phyloP scores from a whole-genome alignment of 2,888 invertebrate genomes.

The Hydrotaea diabolus region DNA sequence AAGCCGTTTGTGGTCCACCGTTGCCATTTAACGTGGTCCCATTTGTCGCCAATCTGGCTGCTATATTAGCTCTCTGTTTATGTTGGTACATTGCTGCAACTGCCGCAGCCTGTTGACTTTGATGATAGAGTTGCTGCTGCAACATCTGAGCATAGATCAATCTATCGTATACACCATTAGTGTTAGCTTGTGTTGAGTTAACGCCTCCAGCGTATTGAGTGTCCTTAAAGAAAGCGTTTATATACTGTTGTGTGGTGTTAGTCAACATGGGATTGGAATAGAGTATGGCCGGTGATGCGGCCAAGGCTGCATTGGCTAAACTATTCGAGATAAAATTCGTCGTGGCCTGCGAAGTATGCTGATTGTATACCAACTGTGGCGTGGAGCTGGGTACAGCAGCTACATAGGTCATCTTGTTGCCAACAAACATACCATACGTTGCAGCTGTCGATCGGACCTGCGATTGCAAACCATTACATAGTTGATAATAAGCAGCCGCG shows the following conservation, averaged over 20 bases:
- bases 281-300: constrained; percentile 67
- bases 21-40: constrained; percentile 11
- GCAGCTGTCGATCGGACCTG: constrained; percentile 53
- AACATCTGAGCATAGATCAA: constrained; percentile 71
- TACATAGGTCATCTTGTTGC: constrained; percentile 69
- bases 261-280: constrained; percentile 72
- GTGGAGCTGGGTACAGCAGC: constrained; percentile 61
- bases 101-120: constrained; percentile 68
- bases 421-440: constrained; percentile 68
- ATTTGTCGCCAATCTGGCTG: constrained; percentile 20
- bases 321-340: constrained; percentile 69
- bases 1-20: not conserved
- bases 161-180: constrained; percentile 70
- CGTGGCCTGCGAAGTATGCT: constrained; percentile 62
- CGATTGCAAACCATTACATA: constrained; percentile 64
- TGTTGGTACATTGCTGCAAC: constrained; percentile 69
- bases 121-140: constrained; percentile 70
- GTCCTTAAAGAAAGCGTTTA: constrained; percentile 72
- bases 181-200: constrained; percentile 47
- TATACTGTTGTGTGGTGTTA: constrained; percentile 70
- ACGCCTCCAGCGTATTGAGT: constrained; percentile 67
- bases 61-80: constrained; percentile 80
- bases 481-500: constrained; percentile 67
- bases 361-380: constrained; percentile 68
- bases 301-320: constrained; percentile 68